phyloP scores from a whole-genome alignment of 2,888 invertebrate species.

The Drosophila greeni region DNA sequence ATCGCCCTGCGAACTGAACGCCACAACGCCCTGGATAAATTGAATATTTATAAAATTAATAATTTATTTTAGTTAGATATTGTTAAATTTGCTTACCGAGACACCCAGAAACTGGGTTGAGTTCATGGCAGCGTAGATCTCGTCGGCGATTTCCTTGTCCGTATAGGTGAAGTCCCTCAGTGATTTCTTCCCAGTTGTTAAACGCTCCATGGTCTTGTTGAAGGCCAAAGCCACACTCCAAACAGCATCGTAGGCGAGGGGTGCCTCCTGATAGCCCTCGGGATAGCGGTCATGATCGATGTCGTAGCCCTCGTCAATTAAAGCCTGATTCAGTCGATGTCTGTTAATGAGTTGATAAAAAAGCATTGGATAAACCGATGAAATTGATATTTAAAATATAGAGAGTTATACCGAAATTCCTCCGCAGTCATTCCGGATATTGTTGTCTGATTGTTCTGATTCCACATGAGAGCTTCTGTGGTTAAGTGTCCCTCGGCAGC shows the following conservation, averaged over 20 bases:
- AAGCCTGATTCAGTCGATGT: constrained; percentile 87
- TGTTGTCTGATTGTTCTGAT: constrained; percentile 95
- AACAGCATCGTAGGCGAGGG: constrained; percentile 98
- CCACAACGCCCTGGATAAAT: constrained; percentile 91
- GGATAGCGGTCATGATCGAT: constrained; percentile 92
- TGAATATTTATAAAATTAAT: neutral
- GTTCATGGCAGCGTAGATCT: constrained; percentile 98
- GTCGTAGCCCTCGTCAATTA: constrained; percentile 90
- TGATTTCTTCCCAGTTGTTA: constrained; percentile 87
- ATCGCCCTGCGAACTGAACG: constrained; percentile 98
- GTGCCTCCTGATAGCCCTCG: constrained; percentile 98
- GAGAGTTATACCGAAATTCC: constrained; percentile 84
- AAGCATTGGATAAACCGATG: neutral
- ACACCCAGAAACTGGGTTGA: constrained; percentile 98
- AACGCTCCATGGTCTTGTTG: constrained; percentile 95
- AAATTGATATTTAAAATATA: neutral
- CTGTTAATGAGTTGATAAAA: constrained; percentile 77
- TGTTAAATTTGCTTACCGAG: constrained; percentile 85
- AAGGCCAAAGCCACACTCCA: constrained; percentile 99
- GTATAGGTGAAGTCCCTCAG: constrained; percentile 98
- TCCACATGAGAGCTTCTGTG: constrained; percentile 99
- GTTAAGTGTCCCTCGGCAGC: constrained; percentile 99
- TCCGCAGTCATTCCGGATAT: constrained; percentile 97
- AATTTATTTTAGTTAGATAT: neutral
- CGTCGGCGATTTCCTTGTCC: constrained; percentile 95